Conservation (phyloP, 2,888 invertebrate genomes). For the Melinopterus prodromus region DNA sequence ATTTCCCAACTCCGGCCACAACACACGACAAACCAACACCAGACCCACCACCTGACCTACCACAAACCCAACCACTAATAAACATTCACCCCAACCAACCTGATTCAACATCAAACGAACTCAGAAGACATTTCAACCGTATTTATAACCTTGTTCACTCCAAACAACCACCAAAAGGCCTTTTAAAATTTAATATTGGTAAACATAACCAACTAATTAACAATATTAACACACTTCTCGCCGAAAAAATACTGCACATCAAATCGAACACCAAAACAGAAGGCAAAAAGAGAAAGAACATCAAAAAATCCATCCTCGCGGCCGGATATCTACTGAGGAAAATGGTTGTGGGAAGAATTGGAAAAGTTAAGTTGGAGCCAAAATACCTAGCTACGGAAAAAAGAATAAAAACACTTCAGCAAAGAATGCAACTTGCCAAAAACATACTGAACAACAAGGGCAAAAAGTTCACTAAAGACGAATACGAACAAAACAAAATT, state of each 20-base stretch:
- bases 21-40: not conserved
- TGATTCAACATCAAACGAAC: too few relatives aligned
- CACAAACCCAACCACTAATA: not conserved
- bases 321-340: not conserved
- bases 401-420: not conserved
- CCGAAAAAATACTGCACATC: not conserved
- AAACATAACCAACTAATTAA: not conserved
- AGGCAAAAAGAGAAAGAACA: not conserved
- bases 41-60: not conserved
- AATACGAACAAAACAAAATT: not conserved
- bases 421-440: not conserved
- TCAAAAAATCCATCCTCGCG: not conserved
- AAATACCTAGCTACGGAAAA: not conserved
- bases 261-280: not conserved
- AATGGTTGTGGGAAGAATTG: not conserved
- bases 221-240: not conserved
- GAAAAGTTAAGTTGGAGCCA: not conserved
- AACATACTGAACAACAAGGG: not conserved
- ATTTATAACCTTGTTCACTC: constrained; percentile 12
- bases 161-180: not conserved
- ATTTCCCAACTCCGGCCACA: not conserved
- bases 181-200: not conserved
- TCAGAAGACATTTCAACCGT: not conserved
- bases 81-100: too few relatives aligned
- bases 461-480: not conserved